phyloP scores from a whole-genome alignment of 2,888 invertebrate species.

The Habroteleia sp. region DNA sequence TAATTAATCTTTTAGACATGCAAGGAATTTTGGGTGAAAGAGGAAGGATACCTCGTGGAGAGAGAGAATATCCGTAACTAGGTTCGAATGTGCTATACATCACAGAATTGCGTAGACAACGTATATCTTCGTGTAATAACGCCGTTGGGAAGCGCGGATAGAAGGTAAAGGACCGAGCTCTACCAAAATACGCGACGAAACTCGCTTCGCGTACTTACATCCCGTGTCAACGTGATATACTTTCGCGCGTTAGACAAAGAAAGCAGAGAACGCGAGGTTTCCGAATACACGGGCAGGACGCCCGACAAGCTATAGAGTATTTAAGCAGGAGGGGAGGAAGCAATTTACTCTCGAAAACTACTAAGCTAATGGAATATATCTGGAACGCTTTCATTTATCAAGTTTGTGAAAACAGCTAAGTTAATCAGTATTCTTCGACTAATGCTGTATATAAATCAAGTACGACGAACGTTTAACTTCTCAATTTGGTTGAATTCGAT shows the following conservation, averaged over 20 bases:
- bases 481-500: slow-evolving; percentile 5
- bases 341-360: slow-evolving; percentile 47
- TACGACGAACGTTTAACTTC: slow-evolving; percentile 1
- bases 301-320: slow-evolving; percentile 30
- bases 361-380: slow-evolving; percentile 57
- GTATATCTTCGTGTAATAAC: slow-evolving; percentile 73
- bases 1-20: slow-evolving; percentile 1
- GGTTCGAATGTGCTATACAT: slow-evolving; percentile 75
- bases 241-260: slow-evolving; percentile 33
- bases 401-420: slow-evolving; percentile 38
- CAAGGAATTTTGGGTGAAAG: slow-evolving; percentile 55
- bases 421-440: slow-evolving; percentile 29
- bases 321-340: slow-evolving; percentile 44
- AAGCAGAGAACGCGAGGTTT: slow-evolving; percentile 20
- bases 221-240: slow-evolving; percentile 67
- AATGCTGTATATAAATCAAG: slow-evolving; percentile 27
- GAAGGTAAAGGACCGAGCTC: slow-evolving; percentile 52
- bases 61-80: slow-evolving; percentile 68
- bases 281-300: slow-evolving; percentile 7
- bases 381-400: slow-evolving; percentile 32
- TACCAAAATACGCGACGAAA: slow-evolving; percentile 69
- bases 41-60: slow-evolving; percentile 39
- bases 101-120: slow-evolving; percentile 75
- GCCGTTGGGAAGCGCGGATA: slow-evolving; percentile 53
- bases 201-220: slow-evolving; percentile 59